A percentile compares a stretch with the other conserved stretches of the same genome.
Evolutionary conservation across 2,113 vertebrate species (phyloP).

Genomic region (Stigmatopora argus): DNA sequence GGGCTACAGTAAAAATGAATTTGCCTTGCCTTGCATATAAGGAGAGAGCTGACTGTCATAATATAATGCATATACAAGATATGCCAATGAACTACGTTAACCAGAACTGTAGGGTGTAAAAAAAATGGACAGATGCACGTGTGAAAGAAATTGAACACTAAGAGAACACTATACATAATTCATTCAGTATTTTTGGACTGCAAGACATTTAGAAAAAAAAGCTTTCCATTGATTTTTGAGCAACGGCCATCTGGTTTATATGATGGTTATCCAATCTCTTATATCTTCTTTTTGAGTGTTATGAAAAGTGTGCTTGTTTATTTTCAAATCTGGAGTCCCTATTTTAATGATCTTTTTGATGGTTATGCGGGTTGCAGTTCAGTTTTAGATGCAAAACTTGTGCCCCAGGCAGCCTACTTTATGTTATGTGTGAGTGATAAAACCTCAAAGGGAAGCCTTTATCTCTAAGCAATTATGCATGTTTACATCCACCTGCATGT

Average conservation of each 20-base stretch:
- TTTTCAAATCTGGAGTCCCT: slow-evolving; percentile 49
- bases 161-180: slow-evolving; percentile 39
- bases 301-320: slow-evolving; percentile 13
- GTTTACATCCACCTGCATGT: slow-evolving; percentile 69
- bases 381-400: slow-evolving; percentile 50
- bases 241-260: slow-evolving; percentile 11
- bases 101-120: slow-evolving; percentile 92
- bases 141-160: slow-evolving; percentile 56
- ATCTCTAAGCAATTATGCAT: slow-evolving; percentile 48
- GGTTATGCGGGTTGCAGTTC: slow-evolving; percentile 46
- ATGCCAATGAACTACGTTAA: slow-evolving; percentile 74
- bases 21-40: too few species aligned
- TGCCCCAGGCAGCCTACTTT: slow-evolving; percentile 42
- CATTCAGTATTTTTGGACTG: slow-evolving; percentile 13
- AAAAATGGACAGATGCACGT: slow-evolving; percentile 62
- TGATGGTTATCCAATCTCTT: background rate
- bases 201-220: slow-evolving; percentile 4
- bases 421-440: slow-evolving; percentile 59
- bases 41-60: slow-evolving; percentile 23
- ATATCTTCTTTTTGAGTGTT: slow-evolving; percentile 5
- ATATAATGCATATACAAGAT: slow-evolving; percentile 77
- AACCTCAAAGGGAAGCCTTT: slow-evolving; percentile 63
- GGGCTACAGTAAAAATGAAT: too few species aligned
- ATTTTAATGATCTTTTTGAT: slow-evolving; percentile 65
- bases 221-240: slow-evolving; percentile 9